Evolutionary conservation across 2,797 vertebrate genomes (phyloP).

Genomic region (Oryzias dopingdopingensis): DNA sequence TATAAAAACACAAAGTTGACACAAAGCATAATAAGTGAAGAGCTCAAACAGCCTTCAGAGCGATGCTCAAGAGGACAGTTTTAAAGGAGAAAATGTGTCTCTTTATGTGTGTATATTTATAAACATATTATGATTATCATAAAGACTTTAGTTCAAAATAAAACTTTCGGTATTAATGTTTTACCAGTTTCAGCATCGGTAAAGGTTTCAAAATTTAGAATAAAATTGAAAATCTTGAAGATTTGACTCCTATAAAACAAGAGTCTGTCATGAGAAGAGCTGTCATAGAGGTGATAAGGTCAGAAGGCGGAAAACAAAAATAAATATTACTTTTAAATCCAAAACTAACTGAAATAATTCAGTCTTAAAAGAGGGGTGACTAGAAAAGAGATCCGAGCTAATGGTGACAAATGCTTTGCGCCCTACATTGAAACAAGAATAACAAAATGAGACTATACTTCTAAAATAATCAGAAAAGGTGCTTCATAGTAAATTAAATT

Average conservation of each 20-base stretch:
- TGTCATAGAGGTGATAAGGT: constrained; percentile 61
- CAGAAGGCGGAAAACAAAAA: constrained; percentile 44
- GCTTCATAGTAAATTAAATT: no score
- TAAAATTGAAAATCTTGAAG: constrained; percentile 41
- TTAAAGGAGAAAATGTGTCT: constrained; percentile 27
- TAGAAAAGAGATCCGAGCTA: neutral
- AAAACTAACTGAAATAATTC: constrained; percentile 1
- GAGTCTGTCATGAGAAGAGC: constrained; percentile 43
- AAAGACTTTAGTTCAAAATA: no score
- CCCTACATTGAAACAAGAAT: constrained; percentile 38
- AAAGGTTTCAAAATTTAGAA: constrained; percentile 30
- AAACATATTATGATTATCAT: constrained; percentile 6
- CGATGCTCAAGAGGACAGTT: constrained; percentile 8
- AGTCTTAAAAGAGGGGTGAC: neutral
- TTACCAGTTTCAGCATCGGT: constrained; percentile 34
- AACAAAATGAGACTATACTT: no score
- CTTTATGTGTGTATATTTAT: constrained; percentile 9
- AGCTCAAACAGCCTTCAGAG: constrained; percentile 20
- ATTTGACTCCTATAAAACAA: constrained; percentile 33
- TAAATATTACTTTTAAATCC: constrained; percentile 26
- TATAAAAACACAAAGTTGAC: constrained; percentile 6
- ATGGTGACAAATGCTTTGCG: constrained; percentile 20
- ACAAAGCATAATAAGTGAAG: constrained; percentile 17
- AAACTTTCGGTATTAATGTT: constrained; percentile 24
- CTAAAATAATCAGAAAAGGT: no score